phyloP scores from a whole-genome alignment of 2,888 invertebrate species.

The Trachelus stipa region DNA sequence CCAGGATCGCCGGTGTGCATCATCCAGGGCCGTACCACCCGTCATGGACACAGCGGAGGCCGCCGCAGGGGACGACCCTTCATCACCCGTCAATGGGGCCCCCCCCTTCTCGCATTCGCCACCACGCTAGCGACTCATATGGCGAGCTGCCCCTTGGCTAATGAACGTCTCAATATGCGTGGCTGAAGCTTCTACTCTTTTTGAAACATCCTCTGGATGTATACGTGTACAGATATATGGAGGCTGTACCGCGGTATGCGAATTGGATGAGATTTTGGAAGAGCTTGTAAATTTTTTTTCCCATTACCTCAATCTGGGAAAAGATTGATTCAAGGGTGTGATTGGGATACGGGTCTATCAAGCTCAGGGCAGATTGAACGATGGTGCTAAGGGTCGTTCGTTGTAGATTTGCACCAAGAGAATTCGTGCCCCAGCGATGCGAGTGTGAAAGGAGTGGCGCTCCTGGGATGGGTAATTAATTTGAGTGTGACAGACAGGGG shows the following conservation, averaged over 20 bases:
- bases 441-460: constrained; percentile 20
- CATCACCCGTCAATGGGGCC: constrained; percentile 54
- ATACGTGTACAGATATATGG: background rate
- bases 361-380: background rate
- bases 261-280: background rate
- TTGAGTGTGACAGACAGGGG: constrained; percentile 36
- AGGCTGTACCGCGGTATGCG: background rate
- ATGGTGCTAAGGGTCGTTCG: background rate
- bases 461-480: constrained; percentile 42
- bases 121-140: constrained; percentile 39
- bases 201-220: background rate
- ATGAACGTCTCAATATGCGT: constrained; percentile 38
- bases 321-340: background rate
- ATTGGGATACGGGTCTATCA: background rate
- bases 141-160: constrained; percentile 33
- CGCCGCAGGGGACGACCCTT: constrained; percentile 56
- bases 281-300: background rate
- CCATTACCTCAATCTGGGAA: background rate
- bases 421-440: background rate
- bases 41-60: constrained; percentile 47
- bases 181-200: background rate
- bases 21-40: constrained; percentile 42
- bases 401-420: constrained; percentile 4
- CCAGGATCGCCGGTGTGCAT: constrained; percentile 29
- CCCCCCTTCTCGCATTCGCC: constrained; percentile 17